Conservation (phyloP, 2,113 vertebrate species). For the Hippocampus mohnikei region DNA sequence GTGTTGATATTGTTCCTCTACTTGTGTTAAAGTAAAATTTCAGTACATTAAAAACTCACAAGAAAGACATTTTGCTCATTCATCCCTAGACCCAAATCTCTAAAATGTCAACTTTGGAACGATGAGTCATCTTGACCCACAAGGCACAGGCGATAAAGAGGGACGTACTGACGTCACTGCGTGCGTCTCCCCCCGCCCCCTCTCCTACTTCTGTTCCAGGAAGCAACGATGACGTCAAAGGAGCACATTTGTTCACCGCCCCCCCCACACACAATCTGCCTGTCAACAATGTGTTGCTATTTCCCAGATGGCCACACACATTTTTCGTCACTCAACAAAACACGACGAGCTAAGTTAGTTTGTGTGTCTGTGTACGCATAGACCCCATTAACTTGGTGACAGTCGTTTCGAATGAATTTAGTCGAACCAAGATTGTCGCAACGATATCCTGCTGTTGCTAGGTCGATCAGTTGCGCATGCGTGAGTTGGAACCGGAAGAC, state of each 20-base stretch:
- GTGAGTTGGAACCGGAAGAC: not conserved
- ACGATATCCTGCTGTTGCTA: not conserved
- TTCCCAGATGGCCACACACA: not conserved
- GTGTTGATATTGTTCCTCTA: not conserved
- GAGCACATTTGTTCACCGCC: slow-evolving; percentile 14
- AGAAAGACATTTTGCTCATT: not conserved
- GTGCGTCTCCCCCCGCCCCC: slow-evolving; percentile 81
- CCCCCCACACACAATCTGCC: slow-evolving; percentile 25
- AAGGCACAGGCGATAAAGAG: slow-evolving; percentile 61
- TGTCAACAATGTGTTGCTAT: slow-evolving; percentile 32
- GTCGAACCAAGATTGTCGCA: not conserved
- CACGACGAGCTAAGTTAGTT: not conserved
- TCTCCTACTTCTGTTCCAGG: slow-evolving; percentile 84
- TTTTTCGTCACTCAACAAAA: not conserved
- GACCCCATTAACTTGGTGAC: not conserved
- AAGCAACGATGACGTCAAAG: slow-evolving; percentile 87
- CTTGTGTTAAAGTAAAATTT: not conserved
- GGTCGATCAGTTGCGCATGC: not conserved
- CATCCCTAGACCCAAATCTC: not conserved
- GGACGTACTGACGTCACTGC: slow-evolving; percentile 83
- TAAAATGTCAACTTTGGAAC: not conserved
- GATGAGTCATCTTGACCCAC: slow-evolving; percentile 1
- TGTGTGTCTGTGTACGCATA: not conserved
- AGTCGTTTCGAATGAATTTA: not conserved
- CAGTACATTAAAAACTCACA: not conserved